Evolutionary conservation across 2,888 invertebrate species (phyloP), one percentile per base, ranked within the genome.

Genomic region (Unio pictorum): DNA sequence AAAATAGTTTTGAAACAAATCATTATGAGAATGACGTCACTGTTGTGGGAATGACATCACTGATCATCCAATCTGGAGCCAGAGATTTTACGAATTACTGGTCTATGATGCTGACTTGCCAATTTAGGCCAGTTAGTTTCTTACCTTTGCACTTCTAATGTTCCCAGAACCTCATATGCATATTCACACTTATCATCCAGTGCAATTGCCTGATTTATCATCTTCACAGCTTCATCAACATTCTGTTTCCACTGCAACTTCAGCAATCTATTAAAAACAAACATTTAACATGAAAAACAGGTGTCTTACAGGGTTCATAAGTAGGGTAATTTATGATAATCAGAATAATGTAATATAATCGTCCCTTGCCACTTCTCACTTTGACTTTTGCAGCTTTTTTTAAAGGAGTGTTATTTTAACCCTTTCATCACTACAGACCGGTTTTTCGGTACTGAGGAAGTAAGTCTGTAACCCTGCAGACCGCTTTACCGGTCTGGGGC

Each of bases 151-250:
- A 98, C 96, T 93, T 97, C 96, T 78, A 98, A 94, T 45, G 97
- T 96, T 81, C 96, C 98, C 74, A 98, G 92, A 61, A 97, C 97
- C 92, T 98, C 98, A 90, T 95, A 97, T 15, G 96, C 98, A 92
- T 97, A 95, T 91, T 96, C 95, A 92, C 97, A 98, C 90, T 95
- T 95, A 66, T 95, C 94, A 91, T 98, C 98, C 84, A 96, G 70
- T 26, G 94, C 93, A 79, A 98, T 93, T 1, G 96, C 96, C 89
- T 94, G 93, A 76, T 94, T 93, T 85, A 98, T 95, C 72, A 95
- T 91, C 78, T 93, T 92, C 0, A 95, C 92, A 30, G 96, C 95
- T 85, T 93, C 93, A 18, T 95, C 94, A 73, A 95, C 93, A 86
- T 96, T 94, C 71, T 94, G 95, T 80, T 93, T 94, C 93, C 95